A percentile compares a stretch with the other conserved stretches of the same genome.
Evolutionary conservation across 2,113 vertebrate genomes (phyloP).

Genomic region (Tylochromis polylepis): DNA sequence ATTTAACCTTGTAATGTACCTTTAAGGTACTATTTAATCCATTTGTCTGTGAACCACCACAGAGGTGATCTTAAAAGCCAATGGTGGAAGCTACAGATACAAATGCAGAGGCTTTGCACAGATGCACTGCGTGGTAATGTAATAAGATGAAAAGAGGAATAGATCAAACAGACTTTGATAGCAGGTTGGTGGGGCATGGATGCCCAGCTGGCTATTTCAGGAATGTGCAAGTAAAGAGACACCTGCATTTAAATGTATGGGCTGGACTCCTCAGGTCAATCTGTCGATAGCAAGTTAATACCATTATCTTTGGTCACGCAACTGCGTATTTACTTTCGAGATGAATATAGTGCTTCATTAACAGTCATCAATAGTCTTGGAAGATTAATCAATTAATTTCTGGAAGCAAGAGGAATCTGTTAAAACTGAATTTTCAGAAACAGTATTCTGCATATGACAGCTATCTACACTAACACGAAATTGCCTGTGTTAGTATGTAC

Average conservation of each 20-base stretch:
- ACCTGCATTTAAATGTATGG: background rate
- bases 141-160: background rate
- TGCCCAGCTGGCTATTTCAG: background rate
- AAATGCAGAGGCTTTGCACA: rapidly evolving
- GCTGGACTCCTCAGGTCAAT: background rate
- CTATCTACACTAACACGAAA: background rate
- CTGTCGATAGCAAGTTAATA: background rate
- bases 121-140: background rate
- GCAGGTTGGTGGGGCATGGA: background rate
- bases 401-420: background rate
- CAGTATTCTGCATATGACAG: too few species aligned
- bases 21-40: background rate
- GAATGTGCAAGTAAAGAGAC: background rate
- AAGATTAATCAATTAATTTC: background rate
- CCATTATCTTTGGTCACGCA: background rate
- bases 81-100: background rate
- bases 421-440: background rate
- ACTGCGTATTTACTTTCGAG: background rate
- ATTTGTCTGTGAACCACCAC: background rate
- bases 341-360: background rate
- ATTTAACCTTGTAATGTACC: background rate
- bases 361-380: too few species aligned
- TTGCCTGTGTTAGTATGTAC: background rate
- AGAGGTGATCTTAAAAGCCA: background rate
- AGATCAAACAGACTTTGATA: background rate